A percentile compares a stretch with the other conserved stretches of the same genome.
These are phyloP conservation scores for Camponotus pennsylvanicus DNA, from an alignment of 1,140 invertebrate genomes.

Conservation along the genomic window DNA sequence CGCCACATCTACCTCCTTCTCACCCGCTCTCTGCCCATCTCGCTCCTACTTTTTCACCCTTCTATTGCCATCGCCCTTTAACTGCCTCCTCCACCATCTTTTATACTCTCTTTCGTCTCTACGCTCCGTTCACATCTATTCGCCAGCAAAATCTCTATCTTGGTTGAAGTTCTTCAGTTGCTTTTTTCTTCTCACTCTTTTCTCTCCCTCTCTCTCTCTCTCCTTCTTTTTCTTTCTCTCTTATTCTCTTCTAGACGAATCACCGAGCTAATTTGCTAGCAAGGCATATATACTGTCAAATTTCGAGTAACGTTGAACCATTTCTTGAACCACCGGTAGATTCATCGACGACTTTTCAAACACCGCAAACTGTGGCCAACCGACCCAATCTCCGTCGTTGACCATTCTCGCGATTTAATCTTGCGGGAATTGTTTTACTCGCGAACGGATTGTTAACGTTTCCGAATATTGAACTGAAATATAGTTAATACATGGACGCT, in stretches of 20 bases:
- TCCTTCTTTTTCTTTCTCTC: conserved; percentile 43
- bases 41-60: conserved; percentile 69
- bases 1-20: conserved; percentile 63
- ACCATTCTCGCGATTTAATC: conserved; percentile 40
- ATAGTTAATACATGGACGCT: background rate
- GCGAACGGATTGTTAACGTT: background rate
- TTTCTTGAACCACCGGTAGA: conserved; percentile 45
- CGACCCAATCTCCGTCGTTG: conserved; percentile 42
- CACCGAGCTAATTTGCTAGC: conserved; percentile 30
- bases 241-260: conserved; percentile 61
- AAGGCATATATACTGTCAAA: conserved; percentile 25
- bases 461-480: conserved; percentile 8
- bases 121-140: conserved; percentile 66
- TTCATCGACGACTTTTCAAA: conserved; percentile 52
- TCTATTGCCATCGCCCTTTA: conserved; percentile 67
- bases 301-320: conserved; percentile 19
- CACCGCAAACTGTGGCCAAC: conserved; percentile 9
- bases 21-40: conserved; percentile 75
- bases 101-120: conserved; percentile 66
- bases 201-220: conserved; percentile 4
- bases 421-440: conserved; percentile 19
- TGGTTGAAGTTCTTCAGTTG: conserved; percentile 70
- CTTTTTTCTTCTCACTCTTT: conserved; percentile 61
- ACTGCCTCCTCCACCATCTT: conserved; percentile 70
- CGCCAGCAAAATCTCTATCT: conserved; percentile 74